Evolutionary conservation across 2,113 vertebrate genomes (phyloP), one percentile per base, ranked within the genome.

Genomic region (Mustelus asterias): DNA sequence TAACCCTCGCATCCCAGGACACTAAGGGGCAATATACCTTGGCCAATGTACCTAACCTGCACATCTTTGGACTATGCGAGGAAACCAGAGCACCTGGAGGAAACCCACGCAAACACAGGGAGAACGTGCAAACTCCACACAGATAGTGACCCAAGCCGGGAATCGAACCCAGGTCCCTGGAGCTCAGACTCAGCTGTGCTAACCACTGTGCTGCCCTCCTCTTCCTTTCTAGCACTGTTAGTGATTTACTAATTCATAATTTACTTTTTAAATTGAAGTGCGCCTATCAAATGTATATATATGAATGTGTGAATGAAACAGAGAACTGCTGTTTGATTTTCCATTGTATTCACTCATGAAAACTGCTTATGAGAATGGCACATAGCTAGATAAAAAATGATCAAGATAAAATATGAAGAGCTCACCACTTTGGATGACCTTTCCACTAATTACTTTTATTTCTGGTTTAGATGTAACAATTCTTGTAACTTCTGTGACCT

Each of bases 361-460:
- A 65, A 94, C 20, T 44, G 29, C 2, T 90, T 60, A 44, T 69
- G 63, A 70, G 54, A 70, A 69, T 44, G 67, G 69, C n/a, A 70
- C 65, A 70, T 29, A 69, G 41, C 33, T 29, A 29, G n/a, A 67
- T 67, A 67, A 94, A 94, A 54, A 44, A 69, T 24, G 44, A 94
- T 26, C 20, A 69, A 10, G n/a, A 58, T 63, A 95, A 78, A 60
- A 83, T 60, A 63, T 48, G 26, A 72, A 94, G 33, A 63, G 94
- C 70, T 96, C 76, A 96, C 96, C 89, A 18, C 90, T 90, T 67
- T 94, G 70, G 63, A 94, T 95, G 48, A 96, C 72, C 92, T 93
- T 54, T 76, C 86, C 95, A 33, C 96, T 63, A 83, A 83, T 65
- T 67, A 96, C 20, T 94, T 33, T 96, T 72, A 96, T 92, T 90